A percentile compares a stretch with the other conserved stretches of the same genome.
Evolutionary conservation across 2,113 vertebrate genomes (phyloP).

Genomic region (Sterna hirundo): DNA sequence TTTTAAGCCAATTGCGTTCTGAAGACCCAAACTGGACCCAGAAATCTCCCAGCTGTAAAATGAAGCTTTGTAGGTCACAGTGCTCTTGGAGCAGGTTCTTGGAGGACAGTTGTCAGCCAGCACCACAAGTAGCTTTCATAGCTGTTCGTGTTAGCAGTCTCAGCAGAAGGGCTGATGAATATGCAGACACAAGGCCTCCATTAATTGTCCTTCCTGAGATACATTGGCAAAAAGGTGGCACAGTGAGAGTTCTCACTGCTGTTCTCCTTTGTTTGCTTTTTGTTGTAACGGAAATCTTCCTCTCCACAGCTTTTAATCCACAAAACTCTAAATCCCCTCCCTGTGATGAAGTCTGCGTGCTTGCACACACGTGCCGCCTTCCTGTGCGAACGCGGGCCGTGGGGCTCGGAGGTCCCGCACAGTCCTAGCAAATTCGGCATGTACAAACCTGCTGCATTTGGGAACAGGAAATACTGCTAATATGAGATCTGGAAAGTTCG

Average conservation of each 20-base stretch:
- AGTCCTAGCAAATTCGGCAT: not conserved
- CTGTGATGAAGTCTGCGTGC: fast-evolving
- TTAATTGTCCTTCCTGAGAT: conserved; percentile 2
- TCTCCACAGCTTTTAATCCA: not conserved
- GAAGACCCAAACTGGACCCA: not conserved
- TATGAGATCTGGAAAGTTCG: not conserved
- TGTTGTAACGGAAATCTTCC: not conserved
- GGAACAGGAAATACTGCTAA: not conserved
- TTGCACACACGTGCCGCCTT: not conserved
- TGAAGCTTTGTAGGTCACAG: not conserved
- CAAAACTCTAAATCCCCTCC: not conserved
- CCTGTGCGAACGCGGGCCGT: not conserved
- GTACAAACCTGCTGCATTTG: not conserved
- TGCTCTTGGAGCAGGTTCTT: not conserved
- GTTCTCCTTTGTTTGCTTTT: not conserved
- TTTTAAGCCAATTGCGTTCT: not conserved
- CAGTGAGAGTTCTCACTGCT: not conserved
- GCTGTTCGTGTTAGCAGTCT: not conserved
- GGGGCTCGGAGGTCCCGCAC: not conserved
- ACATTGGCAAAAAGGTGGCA: not conserved
- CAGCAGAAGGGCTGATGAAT: not conserved
- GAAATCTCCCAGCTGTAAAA: not conserved
- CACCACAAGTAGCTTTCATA: not conserved
- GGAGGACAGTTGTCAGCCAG: not conserved
- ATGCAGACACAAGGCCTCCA: not conserved